These are phyloP conservation scores for Ptychochromis oligacanthus DNA, from an alignment of 2,113 vertebrate genomes.

Conservation along the genomic window DNA sequence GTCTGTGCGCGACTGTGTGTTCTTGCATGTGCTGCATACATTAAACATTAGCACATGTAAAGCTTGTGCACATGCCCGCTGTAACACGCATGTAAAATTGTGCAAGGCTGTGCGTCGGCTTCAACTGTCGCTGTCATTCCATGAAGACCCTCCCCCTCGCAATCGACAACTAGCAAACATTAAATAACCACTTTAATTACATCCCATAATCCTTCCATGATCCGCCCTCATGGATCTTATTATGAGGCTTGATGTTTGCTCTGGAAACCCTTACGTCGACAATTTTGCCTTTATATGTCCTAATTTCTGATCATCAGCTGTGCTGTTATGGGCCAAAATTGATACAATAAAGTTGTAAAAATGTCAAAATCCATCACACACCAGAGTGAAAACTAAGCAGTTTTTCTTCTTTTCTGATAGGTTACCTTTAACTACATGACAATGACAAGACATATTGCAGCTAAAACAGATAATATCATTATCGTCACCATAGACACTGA, in stretches of 20 bases:
- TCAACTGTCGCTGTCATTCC: conserved; percentile 39
- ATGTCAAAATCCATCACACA: conserved; percentile 12
- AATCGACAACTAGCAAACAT: conserved; percentile 62
- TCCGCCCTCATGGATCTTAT: conserved; percentile 50
- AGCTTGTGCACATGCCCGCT: not conserved
- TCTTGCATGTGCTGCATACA: not conserved
- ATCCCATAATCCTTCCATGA: conserved; percentile 69
- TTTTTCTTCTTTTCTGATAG: not conserved
- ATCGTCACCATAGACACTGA: not conserved
- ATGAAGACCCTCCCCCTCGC: conserved; percentile 50
- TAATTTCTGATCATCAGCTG: conserved; percentile 5
- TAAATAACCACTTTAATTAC: conserved; percentile 74
- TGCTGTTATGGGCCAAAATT: conserved; percentile 10
- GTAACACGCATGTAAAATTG: not conserved
- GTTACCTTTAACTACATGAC: not conserved
- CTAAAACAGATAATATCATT: not conserved
- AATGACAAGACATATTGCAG: not conserved
- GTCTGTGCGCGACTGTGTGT: conserved; percentile 1
- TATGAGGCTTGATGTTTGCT: conserved; percentile 9
- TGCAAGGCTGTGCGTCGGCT: not conserved
- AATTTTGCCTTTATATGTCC: conserved; percentile 12
- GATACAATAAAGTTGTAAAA: conserved; percentile 4
- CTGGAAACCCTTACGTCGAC: conserved; percentile 28
- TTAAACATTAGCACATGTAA: not conserved
- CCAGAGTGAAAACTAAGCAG: conserved; percentile 1